Conservation (phyloP, 2,797 vertebrate species). For the Channa striata region DNA sequence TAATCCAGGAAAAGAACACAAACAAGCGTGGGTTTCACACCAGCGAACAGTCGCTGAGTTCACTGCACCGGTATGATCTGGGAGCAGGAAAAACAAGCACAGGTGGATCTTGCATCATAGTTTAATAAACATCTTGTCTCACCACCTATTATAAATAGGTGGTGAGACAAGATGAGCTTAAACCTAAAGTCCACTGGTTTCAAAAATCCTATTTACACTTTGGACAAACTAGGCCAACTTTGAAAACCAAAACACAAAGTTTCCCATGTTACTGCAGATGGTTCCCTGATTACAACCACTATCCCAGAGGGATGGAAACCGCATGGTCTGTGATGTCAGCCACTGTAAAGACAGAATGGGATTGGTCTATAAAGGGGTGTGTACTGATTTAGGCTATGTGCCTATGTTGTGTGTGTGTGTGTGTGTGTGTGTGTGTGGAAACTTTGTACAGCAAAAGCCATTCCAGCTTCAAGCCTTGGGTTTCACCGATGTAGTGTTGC, state of each 20-base stretch:
- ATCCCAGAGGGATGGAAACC: background rate
- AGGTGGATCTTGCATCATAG: background rate
- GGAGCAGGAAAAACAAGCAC: constrained; percentile 16
- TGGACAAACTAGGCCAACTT: background rate
- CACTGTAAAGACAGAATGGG: constrained; percentile 16
- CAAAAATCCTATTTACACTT: background rate
- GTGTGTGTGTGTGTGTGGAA: constrained; percentile 14
- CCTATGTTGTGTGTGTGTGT: background rate
- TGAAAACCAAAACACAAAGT: background rate
- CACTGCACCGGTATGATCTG: background rate
- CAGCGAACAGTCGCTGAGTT: constrained; percentile 48
- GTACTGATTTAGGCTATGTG: constrained; percentile 21
- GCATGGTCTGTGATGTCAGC: constrained; percentile 5
- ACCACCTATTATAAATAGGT: background rate
- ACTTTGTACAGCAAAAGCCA: constrained; percentile 20
- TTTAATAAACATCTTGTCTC: background rate
- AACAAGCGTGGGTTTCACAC: constrained; percentile 32
- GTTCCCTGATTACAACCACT: background rate
- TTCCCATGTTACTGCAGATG: background rate
- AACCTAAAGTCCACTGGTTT: background rate
- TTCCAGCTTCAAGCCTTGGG: background rate
- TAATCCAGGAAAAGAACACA: constrained; percentile 60
- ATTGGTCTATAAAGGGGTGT: constrained; percentile 69
- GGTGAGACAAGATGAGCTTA: background rate
- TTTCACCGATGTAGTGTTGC: constrained; percentile 22